Base-by-base conservation (phyloP, 2,797 vertebrate genomes). In the Thunnus albacares region DNA sequence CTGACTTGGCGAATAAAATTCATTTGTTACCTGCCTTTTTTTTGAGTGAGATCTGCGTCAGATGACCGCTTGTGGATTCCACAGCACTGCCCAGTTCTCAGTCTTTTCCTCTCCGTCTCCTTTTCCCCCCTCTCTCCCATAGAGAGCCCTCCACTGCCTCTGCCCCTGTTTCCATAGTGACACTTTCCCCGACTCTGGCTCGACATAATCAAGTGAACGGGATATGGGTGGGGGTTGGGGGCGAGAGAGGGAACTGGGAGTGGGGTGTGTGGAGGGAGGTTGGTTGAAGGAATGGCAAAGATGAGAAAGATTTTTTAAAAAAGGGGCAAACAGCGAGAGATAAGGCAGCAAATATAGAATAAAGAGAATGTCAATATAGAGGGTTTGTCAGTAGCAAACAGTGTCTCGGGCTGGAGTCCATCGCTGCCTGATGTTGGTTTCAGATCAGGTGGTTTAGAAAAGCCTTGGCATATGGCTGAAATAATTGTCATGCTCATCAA, bases 121-220 rank as follows among this genome's bases (percentile, higher is more conserved):
- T 64, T 38, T 33, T 17, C 51, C 55, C 62, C 82, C 61, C 71
- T 71, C 81, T 49, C 85, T 83, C 81, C 81, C 75, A 83, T 18
- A 83, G 79, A 90, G 78, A 91, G 49, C 88, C 81, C 83, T 90
- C 78, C 63, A 47, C 91, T 90, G 87, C 88, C 85, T 94, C 85
- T 87, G 90, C 91, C 91, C 93, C 87, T 91, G 92, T 94, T 95
- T 92, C 93, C 94, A 94, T 94, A 93, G 93, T 94, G 91, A 94
- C 93, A 93, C 92, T 92, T 92, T 93, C 92, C 93, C 92, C 87
- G 90, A 89, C 87, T 94, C 87, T 79, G 87, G 89, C 91, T 92
- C 84, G 47, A 90, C 90, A 91, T 92, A 90, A 93, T 93, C 90
- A 93, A 93, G 92, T 81, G 83, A 91, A 83, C 84, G 45, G 90